Base-by-base conservation (phyloP, 2,888 invertebrate genomes). In the Rhaphigaster nebulosa region DNA sequence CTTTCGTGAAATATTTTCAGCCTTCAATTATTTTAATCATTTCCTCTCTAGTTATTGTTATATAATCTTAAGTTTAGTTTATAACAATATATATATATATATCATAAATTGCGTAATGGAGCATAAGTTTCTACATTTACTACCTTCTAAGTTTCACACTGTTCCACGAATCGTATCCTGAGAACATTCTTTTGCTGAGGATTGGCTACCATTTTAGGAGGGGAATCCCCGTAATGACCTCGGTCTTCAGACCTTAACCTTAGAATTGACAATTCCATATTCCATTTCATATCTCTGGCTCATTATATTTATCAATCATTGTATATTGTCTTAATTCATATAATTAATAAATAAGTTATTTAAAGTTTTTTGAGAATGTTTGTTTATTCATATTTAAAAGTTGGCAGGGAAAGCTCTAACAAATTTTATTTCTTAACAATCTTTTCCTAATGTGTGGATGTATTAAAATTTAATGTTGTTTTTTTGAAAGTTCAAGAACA, bases 201-300 rank as follows among this genome's bases (percentile, higher is more conserved):
- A 65, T 65, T 65, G 65, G 65, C 65, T 65, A 15, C 65, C 65
- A 15, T 29, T 65, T 65, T 65, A 29, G 65, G 29, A 29, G 65
- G 29, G 65, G 65, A 65, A 65, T 65, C 65, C 65, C 65, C 65
- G 12, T 65, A 29, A 29, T 65, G 65, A 65, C 65, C 65, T 65
- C 29, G 13, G 4, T 29, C 29, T n/a, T 29, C 29, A 29, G 65
- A 15, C 13, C 29, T 65, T 65, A 15, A 65, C 29, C 29, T 29
- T 29, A 15, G 65, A 29, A 29, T 65, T 29, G 29, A 23, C 65
- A 65, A 65, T 29, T 29, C 29, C 15, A 65, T n/a, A 0, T 2
- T 15, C 15, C n/a, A 5, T 13, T 60, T 60, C n/a, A 60, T 60
- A 60, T 60, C n/a, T 60, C 3, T 13, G 1, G 5, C 26, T 56